A percentile compares a stretch with the other conserved stretches of the same genome.
Conservation (phyloP, 2,113 vertebrate species). For the Trinectes maculatus region DNA sequence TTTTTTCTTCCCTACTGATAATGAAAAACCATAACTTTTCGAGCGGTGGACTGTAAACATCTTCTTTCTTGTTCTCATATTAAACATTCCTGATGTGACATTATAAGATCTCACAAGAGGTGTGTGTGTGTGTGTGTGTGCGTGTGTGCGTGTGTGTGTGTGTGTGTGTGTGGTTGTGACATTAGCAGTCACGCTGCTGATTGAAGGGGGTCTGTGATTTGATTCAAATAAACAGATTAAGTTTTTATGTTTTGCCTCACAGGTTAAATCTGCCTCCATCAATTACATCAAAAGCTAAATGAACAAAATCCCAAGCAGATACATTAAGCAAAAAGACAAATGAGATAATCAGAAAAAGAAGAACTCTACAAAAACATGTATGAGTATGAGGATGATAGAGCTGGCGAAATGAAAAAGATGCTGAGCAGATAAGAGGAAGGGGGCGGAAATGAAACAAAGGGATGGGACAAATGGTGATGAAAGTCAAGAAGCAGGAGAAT, state of each 20-base stretch:
- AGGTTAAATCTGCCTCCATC: constrained; percentile 42
- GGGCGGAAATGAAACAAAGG: neutral
- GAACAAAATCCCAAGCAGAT: constrained; percentile 30
- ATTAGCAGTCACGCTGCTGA: neutral
- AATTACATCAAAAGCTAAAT: constrained; percentile 19
- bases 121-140: constrained; percentile 6
- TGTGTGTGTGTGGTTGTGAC: constrained; percentile 1
- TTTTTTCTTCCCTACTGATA: neutral
- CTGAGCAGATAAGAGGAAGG: neutral
- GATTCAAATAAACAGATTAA: constrained; percentile 46
- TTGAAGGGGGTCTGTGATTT: constrained; percentile 29
- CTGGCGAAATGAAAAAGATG: neutral
- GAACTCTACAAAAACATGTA: neutral
- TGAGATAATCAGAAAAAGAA: neutral
- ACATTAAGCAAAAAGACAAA: neutral
- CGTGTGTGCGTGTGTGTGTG: constrained; percentile 4
- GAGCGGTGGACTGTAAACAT: neutral
- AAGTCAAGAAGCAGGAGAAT: neutral
- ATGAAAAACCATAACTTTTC: neutral
- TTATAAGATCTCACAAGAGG: neutral
- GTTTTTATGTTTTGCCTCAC: constrained; percentile 38
- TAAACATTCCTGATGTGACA: neutral
- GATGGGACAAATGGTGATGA: neutral
- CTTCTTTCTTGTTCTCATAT: neutral
- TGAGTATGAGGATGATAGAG: neutral